Conservation (phyloP, 1,140 invertebrate genomes). For the Hylaeus volcanicus region DNA sequence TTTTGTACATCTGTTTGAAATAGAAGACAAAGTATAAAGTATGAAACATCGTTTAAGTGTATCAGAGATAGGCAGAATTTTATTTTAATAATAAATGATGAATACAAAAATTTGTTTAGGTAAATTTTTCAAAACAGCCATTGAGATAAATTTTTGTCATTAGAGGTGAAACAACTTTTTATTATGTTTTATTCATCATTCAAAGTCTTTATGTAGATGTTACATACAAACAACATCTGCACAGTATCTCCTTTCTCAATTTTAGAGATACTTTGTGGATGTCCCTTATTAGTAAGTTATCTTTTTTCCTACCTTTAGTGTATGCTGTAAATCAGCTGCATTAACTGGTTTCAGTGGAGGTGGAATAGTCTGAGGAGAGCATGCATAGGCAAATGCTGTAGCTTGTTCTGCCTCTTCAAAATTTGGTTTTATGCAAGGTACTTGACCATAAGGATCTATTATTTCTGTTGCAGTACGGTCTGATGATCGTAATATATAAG, state of each 20-base stretch:
- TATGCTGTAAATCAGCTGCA: conserved; percentile 73
- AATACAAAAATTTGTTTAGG: no score
- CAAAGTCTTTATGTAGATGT: no score
- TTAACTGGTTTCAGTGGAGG: conserved; percentile 70
- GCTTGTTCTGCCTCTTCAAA: conserved; percentile 77
- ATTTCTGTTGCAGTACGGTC: conserved; percentile 68
- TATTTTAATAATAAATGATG: no score
- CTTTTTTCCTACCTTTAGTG: conserved; percentile 69
- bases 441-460: conserved; percentile 73
- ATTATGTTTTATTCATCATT: no score
- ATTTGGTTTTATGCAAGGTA: conserved; percentile 71
- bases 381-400: conserved; percentile 76
- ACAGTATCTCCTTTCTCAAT: no score
- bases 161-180: no score
- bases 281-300: no score
- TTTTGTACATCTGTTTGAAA: conserved; percentile 73
- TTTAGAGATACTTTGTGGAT: no score
- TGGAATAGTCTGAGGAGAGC: conserved; percentile 72
- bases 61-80: background rate
- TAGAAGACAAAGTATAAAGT: conserved; percentile 21
- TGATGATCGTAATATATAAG: conserved; percentile 73
- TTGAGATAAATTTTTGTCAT: no score
- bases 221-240: no score
- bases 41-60: background rate
- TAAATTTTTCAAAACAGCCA: no score